A percentile compares a stretch with the other conserved stretches of the same genome.
Conservation (phyloP, 2,888 invertebrate species). For the Platycheirus albimanus region DNA sequence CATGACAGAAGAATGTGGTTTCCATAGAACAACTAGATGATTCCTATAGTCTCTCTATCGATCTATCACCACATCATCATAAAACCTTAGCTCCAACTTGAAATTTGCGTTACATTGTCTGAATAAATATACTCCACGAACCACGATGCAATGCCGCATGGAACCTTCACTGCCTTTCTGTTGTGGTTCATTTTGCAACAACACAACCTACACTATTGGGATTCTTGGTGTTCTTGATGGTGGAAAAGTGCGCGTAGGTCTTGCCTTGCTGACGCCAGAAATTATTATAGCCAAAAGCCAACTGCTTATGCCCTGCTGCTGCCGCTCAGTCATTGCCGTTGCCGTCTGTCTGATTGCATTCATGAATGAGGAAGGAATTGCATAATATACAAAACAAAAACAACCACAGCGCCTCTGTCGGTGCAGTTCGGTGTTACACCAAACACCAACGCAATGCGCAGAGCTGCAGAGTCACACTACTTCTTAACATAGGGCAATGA, state of each 20-base stretch:
- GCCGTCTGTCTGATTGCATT: slow-evolving; percentile 56
- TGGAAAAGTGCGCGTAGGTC: slow-evolving; percentile 34
- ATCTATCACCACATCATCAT: slow-evolving; percentile 13
- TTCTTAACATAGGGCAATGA: slow-evolving; percentile 55
- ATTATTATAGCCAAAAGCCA: slow-evolving; percentile 57
- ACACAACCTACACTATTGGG: slow-evolving; percentile 7
- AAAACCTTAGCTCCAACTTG: not conserved
- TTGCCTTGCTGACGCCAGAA: slow-evolving; percentile 61
- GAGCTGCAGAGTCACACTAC: slow-evolving; percentile 12
- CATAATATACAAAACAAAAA: slow-evolving; percentile 42
- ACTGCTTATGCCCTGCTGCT: slow-evolving; percentile 44
- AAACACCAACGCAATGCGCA: too few species aligned
- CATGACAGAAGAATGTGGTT: slow-evolving; percentile 14
- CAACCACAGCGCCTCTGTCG: slow-evolving; percentile 35
- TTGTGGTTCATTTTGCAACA: not conserved
- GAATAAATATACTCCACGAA: not conserved
- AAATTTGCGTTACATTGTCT: slow-evolving; percentile 27
- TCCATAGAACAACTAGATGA: not conserved
- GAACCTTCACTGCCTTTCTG: not conserved
- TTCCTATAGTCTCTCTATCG: slow-evolving; percentile 16
- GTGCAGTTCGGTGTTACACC: slow-evolving; percentile 21
- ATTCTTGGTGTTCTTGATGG: slow-evolving; percentile 20
- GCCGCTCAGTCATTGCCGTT: not conserved
- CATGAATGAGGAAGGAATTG: slow-evolving; percentile 72
- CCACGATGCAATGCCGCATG: too few species aligned